Conservation (phyloP, 2,113 vertebrate species). For the Gadus chalcogrammus region DNA sequence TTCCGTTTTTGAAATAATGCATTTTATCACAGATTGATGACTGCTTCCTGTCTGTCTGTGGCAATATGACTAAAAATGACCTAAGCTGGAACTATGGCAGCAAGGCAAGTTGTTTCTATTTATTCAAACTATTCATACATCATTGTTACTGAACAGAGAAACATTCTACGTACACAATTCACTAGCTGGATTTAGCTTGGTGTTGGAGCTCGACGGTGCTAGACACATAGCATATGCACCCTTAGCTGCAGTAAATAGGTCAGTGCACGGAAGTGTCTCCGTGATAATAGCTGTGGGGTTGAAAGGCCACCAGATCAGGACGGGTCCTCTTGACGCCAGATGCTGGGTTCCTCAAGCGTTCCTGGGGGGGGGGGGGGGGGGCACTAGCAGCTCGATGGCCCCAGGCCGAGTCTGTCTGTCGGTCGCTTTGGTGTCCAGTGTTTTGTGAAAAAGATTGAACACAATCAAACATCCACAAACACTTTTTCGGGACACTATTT, state of each 20-base stretch:
- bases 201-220: too few species aligned
- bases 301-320: conserved; percentile 42
- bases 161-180: too few species aligned
- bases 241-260: conserved; percentile 45
- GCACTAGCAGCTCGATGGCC: conserved; percentile 37
- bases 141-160: too few species aligned
- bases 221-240: background rate
- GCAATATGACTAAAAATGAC: too few species aligned
- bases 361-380: background rate
- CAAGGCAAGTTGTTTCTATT: too few species aligned
- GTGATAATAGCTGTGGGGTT: conserved; percentile 22
- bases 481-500: conserved; percentile 1
- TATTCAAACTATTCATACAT: too few species aligned
- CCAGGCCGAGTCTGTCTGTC: conserved; percentile 49
- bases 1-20: too few species aligned
- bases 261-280: conserved; percentile 25
- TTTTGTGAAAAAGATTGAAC: conserved; percentile 40
- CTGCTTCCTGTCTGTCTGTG: too few species aligned
- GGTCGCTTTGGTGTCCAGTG: conserved; percentile 35
- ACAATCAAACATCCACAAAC: background rate
- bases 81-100: too few species aligned
- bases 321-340: conserved; percentile 58
- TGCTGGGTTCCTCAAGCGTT: conserved; percentile 40
- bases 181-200: background rate
- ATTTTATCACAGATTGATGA: too few species aligned